Evolutionary conservation across 2,888 invertebrate species (phyloP).

Genomic region (Campoplex nolae): DNA sequence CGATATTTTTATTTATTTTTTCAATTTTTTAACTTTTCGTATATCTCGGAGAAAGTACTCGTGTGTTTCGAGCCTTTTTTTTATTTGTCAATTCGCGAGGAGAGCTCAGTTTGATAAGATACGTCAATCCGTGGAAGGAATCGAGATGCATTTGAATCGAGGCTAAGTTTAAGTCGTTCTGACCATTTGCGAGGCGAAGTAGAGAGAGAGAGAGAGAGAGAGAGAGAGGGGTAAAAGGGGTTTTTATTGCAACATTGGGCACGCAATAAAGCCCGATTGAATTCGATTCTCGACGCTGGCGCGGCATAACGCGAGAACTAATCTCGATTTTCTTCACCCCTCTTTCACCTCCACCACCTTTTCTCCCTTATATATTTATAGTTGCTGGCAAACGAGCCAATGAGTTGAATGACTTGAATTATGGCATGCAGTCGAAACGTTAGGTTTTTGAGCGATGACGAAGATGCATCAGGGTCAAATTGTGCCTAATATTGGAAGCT

Average conservation of each 20-base stretch:
- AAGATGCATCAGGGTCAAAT: slow-evolving; percentile 34
- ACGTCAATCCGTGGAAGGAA: neutral
- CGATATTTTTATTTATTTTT: no score
- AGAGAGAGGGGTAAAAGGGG: neutral
- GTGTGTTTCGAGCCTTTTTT: neutral
- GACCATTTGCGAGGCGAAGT: neutral
- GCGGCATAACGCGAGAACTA: slow-evolving; percentile 51
- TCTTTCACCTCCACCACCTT: slow-evolving; percentile 9
- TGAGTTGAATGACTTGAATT: slow-evolving; percentile 65
- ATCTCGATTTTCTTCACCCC: slow-evolving; percentile 48
- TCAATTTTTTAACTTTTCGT: neutral
- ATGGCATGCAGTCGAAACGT: slow-evolving; percentile 39
- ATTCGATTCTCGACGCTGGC: slow-evolving; percentile 47
- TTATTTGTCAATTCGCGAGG: slow-evolving; percentile 21
- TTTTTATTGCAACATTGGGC: slow-evolving; percentile 56
- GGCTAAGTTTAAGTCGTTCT: slow-evolving; percentile 33
- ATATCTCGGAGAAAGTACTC: neutral
- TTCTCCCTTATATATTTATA: slow-evolving; percentile 58
- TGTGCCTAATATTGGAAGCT: slow-evolving; percentile 22
- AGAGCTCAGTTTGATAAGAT: slow-evolving; percentile 18
- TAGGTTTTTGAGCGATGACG: slow-evolving; percentile 38
- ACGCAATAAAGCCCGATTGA: slow-evolving; percentile 41
- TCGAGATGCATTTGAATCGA: slow-evolving; percentile 26
- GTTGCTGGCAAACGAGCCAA: slow-evolving; percentile 53
- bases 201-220: neutral